phyloP scores from a whole-genome alignment of 2,888 invertebrate species.

The Harpalus rubripes region DNA sequence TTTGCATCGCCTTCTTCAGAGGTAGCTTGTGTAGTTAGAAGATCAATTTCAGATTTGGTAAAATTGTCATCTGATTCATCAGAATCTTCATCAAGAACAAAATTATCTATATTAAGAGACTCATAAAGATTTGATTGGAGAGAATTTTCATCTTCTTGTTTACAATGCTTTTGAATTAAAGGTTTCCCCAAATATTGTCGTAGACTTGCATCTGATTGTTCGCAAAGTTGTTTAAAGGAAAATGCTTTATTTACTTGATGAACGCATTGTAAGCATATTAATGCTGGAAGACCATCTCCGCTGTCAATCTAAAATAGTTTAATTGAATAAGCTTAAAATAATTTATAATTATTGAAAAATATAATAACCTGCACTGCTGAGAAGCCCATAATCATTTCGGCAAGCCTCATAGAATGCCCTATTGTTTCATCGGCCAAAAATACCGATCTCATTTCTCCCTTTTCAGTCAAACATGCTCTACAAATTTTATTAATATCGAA shows the following conservation, averaged over 20 bases:
- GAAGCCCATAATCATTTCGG: constrained; percentile 78
- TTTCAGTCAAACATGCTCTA: constrained; percentile 77
- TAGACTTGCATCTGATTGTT: constrained; percentile 77
- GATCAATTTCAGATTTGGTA: constrained; percentile 73
- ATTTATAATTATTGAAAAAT: neutral
- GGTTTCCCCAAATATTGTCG: constrained; percentile 76
- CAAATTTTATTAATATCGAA: constrained; percentile 78
- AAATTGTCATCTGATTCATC: constrained; percentile 74
- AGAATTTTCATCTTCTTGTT: constrained; percentile 72
- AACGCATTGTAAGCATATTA: constrained; percentile 78
- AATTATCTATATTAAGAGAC: constrained; percentile 71
- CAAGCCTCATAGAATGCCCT: constrained; percentile 75
- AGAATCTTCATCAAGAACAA: constrained; percentile 75
- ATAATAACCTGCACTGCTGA: constrained; percentile 76
- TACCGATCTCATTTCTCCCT: constrained; percentile 77
- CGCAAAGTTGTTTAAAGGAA: constrained; percentile 78
- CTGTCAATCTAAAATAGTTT: constrained; percentile 75
- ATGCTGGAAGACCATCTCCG: constrained; percentile 77
- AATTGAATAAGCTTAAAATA: constrained; percentile 33
- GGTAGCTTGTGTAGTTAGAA: constrained; percentile 70
- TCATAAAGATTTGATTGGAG: constrained; percentile 64
- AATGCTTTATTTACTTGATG: constrained; percentile 77
- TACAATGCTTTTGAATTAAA: constrained; percentile 71
- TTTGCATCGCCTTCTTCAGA: constrained; percentile 75
- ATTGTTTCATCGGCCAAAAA: constrained; percentile 76